Evolutionary conservation across 2,888 invertebrate species (phyloP), one percentile per base, ranked within the genome.

Genomic region (Netelia inedita): DNA sequence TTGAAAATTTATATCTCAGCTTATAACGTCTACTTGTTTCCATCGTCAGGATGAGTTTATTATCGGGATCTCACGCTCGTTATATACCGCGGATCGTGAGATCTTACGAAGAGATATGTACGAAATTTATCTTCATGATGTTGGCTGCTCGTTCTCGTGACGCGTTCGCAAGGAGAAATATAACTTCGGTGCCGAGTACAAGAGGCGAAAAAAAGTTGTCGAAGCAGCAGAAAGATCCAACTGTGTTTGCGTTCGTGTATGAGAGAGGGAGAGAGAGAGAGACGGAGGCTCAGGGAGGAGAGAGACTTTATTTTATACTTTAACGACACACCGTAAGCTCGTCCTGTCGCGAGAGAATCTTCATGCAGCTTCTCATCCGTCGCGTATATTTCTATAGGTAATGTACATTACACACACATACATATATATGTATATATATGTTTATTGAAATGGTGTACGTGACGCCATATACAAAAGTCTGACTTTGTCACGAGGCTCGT

Each of bases 321-420:
- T 92, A 91, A 92, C 89, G 89, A 90, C 89, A 87, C 68, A 65
- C 88, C 86, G 89, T 91, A 90, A 92, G 91, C 89, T 87, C 87
- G 88, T 82, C 87, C 43, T 71, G 79, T 71, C 57, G 81, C 72
- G 72, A 71, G 41, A 87, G 82, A 21, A 61, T 19, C 50, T 79
- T 88, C 76, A 68, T 72, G 82, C 86, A 73, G 83, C 79, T 85
- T 83, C 72, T n/a, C 83, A 59, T 85, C 82, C 72, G 68, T 72
- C 72, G 59, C 50, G 69, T 79, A 23, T 79, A 73, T 84, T 74
- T 35, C 79, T 57, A 23, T 74, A 61, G 71, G 14, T 21, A 75
- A 79, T 82, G 35, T 35, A 35, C 35, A 35, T 35, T 35, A 35
- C 35, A 35, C 1, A 35, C 35, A 35, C 6, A 35, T 6, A 35